Evolutionary conservation across 1,140 invertebrate genomes (phyloP).

Genomic region (Tigriopus japonicus): DNA sequence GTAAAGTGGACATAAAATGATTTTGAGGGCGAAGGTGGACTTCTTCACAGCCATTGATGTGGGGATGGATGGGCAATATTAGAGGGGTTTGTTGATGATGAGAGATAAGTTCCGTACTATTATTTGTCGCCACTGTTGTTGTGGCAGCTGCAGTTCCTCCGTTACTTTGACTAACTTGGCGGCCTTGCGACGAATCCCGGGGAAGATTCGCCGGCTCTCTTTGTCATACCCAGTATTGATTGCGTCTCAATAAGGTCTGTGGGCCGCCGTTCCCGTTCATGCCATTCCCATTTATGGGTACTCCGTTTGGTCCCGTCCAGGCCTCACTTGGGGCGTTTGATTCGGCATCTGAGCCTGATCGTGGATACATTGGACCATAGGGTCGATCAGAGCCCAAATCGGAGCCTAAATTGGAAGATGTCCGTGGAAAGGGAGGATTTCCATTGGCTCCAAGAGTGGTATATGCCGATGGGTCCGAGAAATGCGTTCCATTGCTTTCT

Average conservation of each 20-base stretch:
- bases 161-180: neutral
- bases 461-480: neutral
- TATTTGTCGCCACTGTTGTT: neutral
- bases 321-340: neutral
- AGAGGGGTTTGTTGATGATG: neutral
- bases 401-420: neutral
- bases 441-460: neutral
- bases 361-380: no score
- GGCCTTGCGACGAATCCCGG: neutral
- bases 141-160: neutral
- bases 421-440: neutral
- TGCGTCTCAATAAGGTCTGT: conserved; percentile 5
- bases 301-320: neutral
- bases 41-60: neutral
- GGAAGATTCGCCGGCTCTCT: neutral
- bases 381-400: no score
- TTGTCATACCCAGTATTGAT: conserved; percentile 16
- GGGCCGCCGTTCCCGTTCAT: neutral
- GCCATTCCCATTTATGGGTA: neutral
- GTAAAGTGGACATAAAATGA: no score
- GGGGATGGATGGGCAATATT: neutral
- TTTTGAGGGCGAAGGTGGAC: no score
- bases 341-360: no score
- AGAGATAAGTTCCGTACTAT: neutral
- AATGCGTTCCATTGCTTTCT: neutral